These are phyloP conservation scores for Ornithoptera priamus DNA, from an alignment of 2,888 invertebrate species.

Conservation along the genomic window DNA sequence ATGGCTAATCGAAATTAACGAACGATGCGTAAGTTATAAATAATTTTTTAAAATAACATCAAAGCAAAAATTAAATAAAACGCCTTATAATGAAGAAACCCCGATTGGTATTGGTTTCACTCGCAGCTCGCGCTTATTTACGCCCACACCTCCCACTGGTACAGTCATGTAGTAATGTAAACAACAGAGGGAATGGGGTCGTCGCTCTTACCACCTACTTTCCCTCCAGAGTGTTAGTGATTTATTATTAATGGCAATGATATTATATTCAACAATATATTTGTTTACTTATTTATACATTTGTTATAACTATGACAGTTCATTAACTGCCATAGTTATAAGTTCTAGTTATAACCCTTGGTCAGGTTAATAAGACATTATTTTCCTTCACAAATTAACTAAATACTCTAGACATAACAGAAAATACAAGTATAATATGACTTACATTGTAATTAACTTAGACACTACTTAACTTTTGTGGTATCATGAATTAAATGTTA, in stretches of 20 bases:
- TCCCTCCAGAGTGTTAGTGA: conserved; percentile 40
- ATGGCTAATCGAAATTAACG: too few species aligned
- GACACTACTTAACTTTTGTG: too few species aligned
- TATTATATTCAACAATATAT: conserved; percentile 3
- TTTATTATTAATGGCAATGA: conserved; percentile 17
- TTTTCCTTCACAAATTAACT: too few species aligned
- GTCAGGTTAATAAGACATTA: too few species aligned
- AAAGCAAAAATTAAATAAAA: conserved; percentile 6
- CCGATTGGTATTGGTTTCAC: conserved; percentile 32
- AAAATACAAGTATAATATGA: too few species aligned
- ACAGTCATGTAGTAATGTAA: conserved; percentile 34
- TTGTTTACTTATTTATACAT: too few species aligned
- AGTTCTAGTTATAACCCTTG: too few species aligned
- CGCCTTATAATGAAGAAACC: conserved; percentile 15
- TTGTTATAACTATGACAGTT: too few species aligned
- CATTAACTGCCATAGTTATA: too few species aligned
- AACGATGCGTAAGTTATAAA: neutral
- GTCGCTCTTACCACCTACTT: conserved; percentile 61
- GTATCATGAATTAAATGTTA: too few species aligned
- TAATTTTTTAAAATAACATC: neutral
- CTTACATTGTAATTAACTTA: too few species aligned
- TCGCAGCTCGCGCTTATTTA: conserved; percentile 28
- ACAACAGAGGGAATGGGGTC: conserved; percentile 53
- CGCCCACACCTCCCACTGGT: conserved; percentile 37
- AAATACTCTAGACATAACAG: too few species aligned